Evolutionary conservation across 2,888 invertebrate genomes (phyloP), one percentile per base, ranked within the genome.

Genomic region (Rhyacophila evoluta): DNA sequence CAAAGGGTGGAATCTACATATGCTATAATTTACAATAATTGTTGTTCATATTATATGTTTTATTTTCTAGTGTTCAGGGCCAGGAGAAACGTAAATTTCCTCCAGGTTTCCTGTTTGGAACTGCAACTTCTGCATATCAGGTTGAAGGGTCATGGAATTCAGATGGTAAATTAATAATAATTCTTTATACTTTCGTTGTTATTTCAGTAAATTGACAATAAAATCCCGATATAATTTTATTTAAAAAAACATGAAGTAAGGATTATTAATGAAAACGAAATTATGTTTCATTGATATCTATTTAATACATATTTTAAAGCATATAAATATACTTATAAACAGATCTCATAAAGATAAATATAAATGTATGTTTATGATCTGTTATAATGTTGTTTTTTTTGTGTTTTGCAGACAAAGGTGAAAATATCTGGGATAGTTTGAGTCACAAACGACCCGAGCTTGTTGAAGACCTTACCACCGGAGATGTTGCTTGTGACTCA

Each of bases 351-450:
- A n/a, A n/a, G n/a, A n/a, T n/a, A n/a, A n/a, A n/a, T n/a, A n/a
- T n/a, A n/a, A n/a, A n/a, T n/a, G n/a, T n/a, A n/a, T n/a, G n/a
- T n/a, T n/a, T n/a, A n/a, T n/a, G n/a, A n/a, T n/a, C n/a, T n/a
- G n/a, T n/a, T n/a, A n/a, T n/a, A n/a, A n/a, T n/a, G n/a, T n/a
- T n/a, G n/a, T n/a, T n/a, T n/a, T n/a, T n/a, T n/a, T n/a, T n/a
- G n/a, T n/a, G n/a, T 37, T 29, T 38, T 84, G 11, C 83, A 92
- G 93, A 91, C 6, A 93, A 92, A 87, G 90, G 91, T 0, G 91
- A 91, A 83, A 92, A 89, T 83, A 92, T 93, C 28, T 94, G 94
- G 94, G 94, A 95, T 85, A 87, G 87, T 4, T 91, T 92, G 83
- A 90, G 91, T 0, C 93, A 93, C 83, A 84, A 85, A 3, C 83